Percentiles rank a stretch among this genome's conserved stretches.
phyloP scores from a whole-genome alignment of 2,797 vertebrate genomes.

The Poecilia velifera region DNA sequence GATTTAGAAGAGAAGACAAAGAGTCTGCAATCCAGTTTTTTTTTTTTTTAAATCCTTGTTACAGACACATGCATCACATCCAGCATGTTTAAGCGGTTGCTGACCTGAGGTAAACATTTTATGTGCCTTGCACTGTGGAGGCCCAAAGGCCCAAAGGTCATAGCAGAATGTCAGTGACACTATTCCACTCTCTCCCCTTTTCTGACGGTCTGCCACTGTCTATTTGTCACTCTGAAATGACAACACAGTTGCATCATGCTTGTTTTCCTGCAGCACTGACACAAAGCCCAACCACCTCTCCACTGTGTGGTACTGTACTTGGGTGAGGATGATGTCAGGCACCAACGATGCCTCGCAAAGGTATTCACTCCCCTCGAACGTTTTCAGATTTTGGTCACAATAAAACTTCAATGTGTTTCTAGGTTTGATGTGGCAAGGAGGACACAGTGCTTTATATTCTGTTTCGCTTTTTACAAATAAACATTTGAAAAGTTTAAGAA shows the following conservation, averaged over 20 bases:
- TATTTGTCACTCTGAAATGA: conserved; percentile 82
- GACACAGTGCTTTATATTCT: background rate
- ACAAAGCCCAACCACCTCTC: conserved; percentile 62
- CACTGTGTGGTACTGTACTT: conserved; percentile 39
- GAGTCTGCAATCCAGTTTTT: background rate
- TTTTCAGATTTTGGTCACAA: background rate
- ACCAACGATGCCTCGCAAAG: background rate
- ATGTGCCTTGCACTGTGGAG: conserved; percentile 70
- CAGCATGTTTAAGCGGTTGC: conserved; percentile 50
- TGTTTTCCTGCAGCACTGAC: conserved; percentile 72
- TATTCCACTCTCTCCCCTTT: conserved; percentile 66
- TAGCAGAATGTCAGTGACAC: conserved; percentile 78
- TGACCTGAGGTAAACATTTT: conserved; percentile 77
- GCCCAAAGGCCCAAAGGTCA: conserved; percentile 76
- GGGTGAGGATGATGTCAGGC: conserved; percentile 38
- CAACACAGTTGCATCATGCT: conserved; percentile 76
- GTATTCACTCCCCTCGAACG: background rate
- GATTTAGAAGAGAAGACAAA: conserved; percentile 37
- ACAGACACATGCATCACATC: conserved; percentile 22
- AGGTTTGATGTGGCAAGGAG: background rate
- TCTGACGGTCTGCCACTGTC: conserved; percentile 79
- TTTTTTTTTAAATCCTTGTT: background rate
- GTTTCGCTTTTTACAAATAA: background rate
- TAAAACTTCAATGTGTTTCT: background rate
- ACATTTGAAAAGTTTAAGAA: background rate